Conservation (phyloP, 2,888 invertebrate species). For the Axea sp. region DNA sequence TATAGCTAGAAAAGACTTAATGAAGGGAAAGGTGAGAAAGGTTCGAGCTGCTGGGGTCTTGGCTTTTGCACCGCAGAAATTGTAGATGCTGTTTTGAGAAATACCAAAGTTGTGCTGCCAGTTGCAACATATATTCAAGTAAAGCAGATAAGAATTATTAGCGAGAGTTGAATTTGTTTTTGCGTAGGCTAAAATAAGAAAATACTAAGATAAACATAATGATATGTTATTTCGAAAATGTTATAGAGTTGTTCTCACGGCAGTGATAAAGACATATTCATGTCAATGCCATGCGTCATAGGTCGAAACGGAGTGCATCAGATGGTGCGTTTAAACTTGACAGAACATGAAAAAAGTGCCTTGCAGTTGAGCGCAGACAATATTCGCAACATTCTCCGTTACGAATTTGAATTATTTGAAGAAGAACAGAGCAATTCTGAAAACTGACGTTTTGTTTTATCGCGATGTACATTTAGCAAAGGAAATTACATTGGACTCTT, state of each 20-base stretch:
- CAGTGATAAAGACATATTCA: slow-evolving; percentile 82
- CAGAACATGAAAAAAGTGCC: slow-evolving; percentile 72
- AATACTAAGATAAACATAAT: slow-evolving; percentile 10
- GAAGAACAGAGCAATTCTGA: slow-evolving; percentile 63
- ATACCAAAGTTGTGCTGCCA: slow-evolving; percentile 78
- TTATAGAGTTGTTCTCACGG: slow-evolving; percentile 78
- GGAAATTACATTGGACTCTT: slow-evolving; percentile 6
- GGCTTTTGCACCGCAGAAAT: slow-evolving; percentile 79
- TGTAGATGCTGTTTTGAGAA: slow-evolving; percentile 78
- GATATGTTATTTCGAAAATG: slow-evolving; percentile 24
- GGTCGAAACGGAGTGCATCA: slow-evolving; percentile 79
- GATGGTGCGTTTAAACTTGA: slow-evolving; percentile 80
- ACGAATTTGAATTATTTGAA: slow-evolving; percentile 73
- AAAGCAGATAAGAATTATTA: slow-evolving; percentile 59
- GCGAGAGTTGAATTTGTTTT: slow-evolving; percentile 13
- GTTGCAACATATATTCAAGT: slow-evolving; percentile 79
- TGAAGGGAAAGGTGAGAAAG: slow-evolving; percentile 68
- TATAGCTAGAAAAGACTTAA: slow-evolving; percentile 66
- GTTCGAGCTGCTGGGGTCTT: slow-evolving; percentile 79
- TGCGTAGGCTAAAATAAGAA: background rate
- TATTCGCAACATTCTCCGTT: slow-evolving; percentile 70
- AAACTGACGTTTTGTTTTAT: slow-evolving; percentile 44
- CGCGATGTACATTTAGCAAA: slow-evolving; percentile 24
- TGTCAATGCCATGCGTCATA: slow-evolving; percentile 82
- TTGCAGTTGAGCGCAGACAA: slow-evolving; percentile 72